Evolutionary conservation across 2,888 invertebrate species (phyloP).

Genomic region (Thumatha senex): DNA sequence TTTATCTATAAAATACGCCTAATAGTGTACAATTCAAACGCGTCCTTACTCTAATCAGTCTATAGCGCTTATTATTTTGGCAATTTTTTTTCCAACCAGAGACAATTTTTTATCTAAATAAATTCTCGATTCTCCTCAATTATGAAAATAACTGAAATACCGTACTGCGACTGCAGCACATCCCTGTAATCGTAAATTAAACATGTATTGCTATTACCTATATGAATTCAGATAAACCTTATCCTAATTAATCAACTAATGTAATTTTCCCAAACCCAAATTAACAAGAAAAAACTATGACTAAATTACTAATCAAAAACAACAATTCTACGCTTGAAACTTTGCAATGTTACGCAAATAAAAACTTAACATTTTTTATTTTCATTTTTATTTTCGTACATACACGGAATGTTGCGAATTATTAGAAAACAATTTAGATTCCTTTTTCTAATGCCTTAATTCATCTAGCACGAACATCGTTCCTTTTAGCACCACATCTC

Average conservation of each 20-base stretch:
- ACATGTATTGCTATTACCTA: conserved; percentile 74
- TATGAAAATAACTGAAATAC: conserved; percentile 58
- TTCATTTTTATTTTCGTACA: conserved; percentile 44
- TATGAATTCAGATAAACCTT: conserved; percentile 81
- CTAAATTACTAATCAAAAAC: conserved; percentile 79
- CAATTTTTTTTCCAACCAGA: conserved; percentile 59
- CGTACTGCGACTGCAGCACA: conserved; percentile 77
- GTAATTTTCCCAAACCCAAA: conserved; percentile 81
- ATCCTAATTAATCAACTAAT: conserved; percentile 76
- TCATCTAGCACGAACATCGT: conserved; percentile 62
- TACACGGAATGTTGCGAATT: conserved; percentile 78
- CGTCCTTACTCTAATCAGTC: conserved; percentile 83
- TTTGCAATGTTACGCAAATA: conserved; percentile 77
- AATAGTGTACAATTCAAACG: conserved; percentile 81
- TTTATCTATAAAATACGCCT: conserved; percentile 80
- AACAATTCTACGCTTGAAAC: conserved; percentile 74
- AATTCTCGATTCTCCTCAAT: conserved; percentile 59
- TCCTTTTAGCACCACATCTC: conserved; percentile 81
- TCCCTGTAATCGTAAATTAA: conserved; percentile 81
- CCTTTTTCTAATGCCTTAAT: conserved; percentile 49
- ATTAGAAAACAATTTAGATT: conserved; percentile 51
- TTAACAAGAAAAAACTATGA: conserved; percentile 77
- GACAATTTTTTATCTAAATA: conserved; percentile 60
- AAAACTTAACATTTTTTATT: conserved; percentile 77
- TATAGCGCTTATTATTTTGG: conserved; percentile 83